phyloP scores from a whole-genome alignment of 2,113 vertebrate species.

The Paedocypris sp. region DNA sequence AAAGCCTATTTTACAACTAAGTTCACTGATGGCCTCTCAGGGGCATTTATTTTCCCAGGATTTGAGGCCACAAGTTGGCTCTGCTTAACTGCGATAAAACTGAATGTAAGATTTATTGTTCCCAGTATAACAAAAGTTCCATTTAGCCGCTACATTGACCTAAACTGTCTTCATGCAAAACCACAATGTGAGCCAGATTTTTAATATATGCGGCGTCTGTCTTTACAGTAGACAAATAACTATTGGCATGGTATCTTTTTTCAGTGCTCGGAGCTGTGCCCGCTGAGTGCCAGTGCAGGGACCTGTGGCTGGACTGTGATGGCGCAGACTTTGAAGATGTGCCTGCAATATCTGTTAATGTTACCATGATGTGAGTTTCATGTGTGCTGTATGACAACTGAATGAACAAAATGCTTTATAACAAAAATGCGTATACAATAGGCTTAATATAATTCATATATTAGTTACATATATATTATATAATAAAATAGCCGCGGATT shows the following conservation, averaged over 20 bases:
- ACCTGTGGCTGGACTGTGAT: conserved; percentile 79
- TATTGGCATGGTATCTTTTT: no score
- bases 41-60: neutral
- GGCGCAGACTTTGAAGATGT: conserved; percentile 61
- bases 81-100: neutral
- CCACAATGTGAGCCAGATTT: no score
- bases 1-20: neutral
- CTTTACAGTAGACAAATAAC: no score
- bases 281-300: conserved; percentile 66
- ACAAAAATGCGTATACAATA: no score
- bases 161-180: no score
- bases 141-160: no score
- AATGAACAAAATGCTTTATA: no score
- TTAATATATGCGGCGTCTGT: no score
- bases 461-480: no score
- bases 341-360: conserved; percentile 73
- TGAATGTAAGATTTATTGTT: neutral
- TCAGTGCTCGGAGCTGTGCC: conserved; percentile 74
- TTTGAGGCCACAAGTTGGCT: neutral
- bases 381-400: neutral
- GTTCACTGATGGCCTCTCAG: neutral
- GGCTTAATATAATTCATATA: no score
- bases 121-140: no score
- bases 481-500: no score
- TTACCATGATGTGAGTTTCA: conserved; percentile 83